Base-by-base conservation (phyloP, 2,113 vertebrate genomes). In the Puma concolor region DNA sequence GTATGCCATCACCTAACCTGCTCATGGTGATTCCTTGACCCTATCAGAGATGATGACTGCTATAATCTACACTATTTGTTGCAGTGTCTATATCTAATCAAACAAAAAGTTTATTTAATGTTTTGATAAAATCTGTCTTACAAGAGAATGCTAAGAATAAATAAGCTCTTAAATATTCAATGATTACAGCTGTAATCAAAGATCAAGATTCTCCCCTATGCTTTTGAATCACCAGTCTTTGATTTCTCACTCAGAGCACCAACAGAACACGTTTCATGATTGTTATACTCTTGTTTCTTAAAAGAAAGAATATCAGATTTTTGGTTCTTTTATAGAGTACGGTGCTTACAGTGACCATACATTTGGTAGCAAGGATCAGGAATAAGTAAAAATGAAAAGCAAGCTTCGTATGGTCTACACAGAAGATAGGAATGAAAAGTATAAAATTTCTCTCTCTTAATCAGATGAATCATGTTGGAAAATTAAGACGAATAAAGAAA, bases 101-200 rank as follows among this genome's bases (percentile, higher is more conserved):
- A 96, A 57, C 19, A 29, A 86, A 92, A 88, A 54, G 33, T 36
- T 44, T 88, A 91, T 92, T 64, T 54, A 52, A 25, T 84, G 29
- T 91, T 88, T 77, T 77, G 48, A 86, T 94, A 95, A 93, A 97
- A 97, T 76, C 31, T 76, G 36, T 95, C 77, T 88, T 91, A 91
- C 19, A 77, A 91, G 36, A 80, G 25, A 88, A 67, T 57, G 19
- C 31, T 80, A 80, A 31, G 48, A 83, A 95, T 72, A 88, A 83
- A 95, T 72, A 88, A 60, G 21, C 4, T 94, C 27, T 66, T 69
- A 91, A 89, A 90, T 82, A 87, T 41, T 69, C 41, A 88, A 83
- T n/a, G 64, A 57, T 52, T 91, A 91, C 7, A 96, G 66, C 33
- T 44, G 0, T 76, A 74, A 54, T 66, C 44, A 97, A 21, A 85